A percentile compares a stretch with the other conserved stretches of the same genome.
Conservation (phyloP, 1,140 invertebrate species). For the Drosophila equinoxialis region DNA sequence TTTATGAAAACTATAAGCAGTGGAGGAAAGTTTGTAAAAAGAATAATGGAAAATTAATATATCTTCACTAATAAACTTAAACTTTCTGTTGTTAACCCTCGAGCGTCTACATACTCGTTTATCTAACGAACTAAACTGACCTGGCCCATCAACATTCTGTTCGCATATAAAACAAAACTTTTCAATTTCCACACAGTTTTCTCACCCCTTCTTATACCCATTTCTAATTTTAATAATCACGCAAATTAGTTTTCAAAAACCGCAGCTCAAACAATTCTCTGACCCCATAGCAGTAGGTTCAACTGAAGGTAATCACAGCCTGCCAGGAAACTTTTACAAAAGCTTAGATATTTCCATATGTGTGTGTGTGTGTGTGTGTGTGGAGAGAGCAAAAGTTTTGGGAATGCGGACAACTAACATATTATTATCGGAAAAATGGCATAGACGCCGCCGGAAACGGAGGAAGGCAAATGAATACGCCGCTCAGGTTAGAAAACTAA, state of each 20-base stretch:
- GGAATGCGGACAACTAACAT: conserved; percentile 59
- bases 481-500: conserved; percentile 48
- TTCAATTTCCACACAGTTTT: conserved; percentile 7
- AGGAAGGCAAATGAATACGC: conserved; percentile 74
- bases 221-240: conserved; percentile 74
- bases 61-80: conserved; percentile 1
- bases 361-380: conserved; percentile 1
- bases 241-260: conserved; percentile 78
- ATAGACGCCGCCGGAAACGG: conserved; percentile 60
- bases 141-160: conserved; percentile 41
- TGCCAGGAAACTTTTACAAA: conserved; percentile 30
- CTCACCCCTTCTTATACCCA: not conserved
- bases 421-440: conserved; percentile 74
- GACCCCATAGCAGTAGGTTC: conserved; percentile 4
- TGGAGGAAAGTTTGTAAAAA: conserved; percentile 1
- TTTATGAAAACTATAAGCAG: not conserved
- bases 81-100: not conserved
- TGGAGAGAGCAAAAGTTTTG: not conserved
- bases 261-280: conserved; percentile 57
- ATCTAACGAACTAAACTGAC: conserved; percentile 7
- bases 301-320: conserved; percentile 40
- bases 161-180: conserved; percentile 43
- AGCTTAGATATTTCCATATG: conserved; percentile 1
- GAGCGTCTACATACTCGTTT: not conserved
- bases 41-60: conserved; percentile 2